A percentile compares a stretch with the other conserved stretches of the same genome.
Evolutionary conservation across 2,888 invertebrate genomes (phyloP).

Genomic region (Oscheius onirici): DNA sequence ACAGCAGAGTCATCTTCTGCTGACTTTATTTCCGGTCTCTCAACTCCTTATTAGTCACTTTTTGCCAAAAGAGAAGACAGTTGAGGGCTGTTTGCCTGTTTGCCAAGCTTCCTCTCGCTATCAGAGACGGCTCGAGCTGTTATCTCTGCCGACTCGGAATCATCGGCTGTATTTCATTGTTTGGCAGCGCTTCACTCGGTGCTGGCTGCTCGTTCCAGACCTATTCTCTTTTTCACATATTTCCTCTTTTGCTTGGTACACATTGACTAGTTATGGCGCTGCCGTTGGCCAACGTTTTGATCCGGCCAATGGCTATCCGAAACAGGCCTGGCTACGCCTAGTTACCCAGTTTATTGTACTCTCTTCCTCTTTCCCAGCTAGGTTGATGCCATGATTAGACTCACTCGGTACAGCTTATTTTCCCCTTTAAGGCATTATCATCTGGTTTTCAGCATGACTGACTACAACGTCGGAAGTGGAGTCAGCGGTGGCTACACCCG

Average conservation of each 20-base stretch:
- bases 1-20: conserved; percentile 1
- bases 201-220: conserved; percentile 27
- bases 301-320: conserved; percentile 22
- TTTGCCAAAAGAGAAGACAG: conserved; percentile 8
- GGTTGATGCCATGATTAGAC: conserved; percentile 9
- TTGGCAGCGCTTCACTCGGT: conserved; percentile 28
- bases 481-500: background rate
- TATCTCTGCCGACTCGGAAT: conserved; percentile 31
- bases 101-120: conserved; percentile 17
- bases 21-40: conserved; percentile 4
- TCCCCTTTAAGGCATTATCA: background rate
- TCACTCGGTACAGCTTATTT: background rate
- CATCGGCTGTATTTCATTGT: conserved; percentile 33
- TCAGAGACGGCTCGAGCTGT: conserved; percentile 22
- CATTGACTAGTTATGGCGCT: background rate
- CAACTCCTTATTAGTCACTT: conserved; percentile 27
- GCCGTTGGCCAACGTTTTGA: background rate
- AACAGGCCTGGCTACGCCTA: conserved; percentile 22
- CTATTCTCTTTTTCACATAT: background rate
- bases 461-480: conserved; percentile 12
- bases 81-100: conserved; percentile 25
- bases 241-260: background rate
- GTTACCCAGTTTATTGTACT: conserved; percentile 24
- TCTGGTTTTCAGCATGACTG: conserved; percentile 19
- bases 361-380: conserved; percentile 10